A percentile compares a stretch with the other conserved stretches of the same genome.
These are phyloP conservation scores for Athripsodes cinereus DNA, from an alignment of 2,888 invertebrate species.

Conservation along the genomic window DNA sequence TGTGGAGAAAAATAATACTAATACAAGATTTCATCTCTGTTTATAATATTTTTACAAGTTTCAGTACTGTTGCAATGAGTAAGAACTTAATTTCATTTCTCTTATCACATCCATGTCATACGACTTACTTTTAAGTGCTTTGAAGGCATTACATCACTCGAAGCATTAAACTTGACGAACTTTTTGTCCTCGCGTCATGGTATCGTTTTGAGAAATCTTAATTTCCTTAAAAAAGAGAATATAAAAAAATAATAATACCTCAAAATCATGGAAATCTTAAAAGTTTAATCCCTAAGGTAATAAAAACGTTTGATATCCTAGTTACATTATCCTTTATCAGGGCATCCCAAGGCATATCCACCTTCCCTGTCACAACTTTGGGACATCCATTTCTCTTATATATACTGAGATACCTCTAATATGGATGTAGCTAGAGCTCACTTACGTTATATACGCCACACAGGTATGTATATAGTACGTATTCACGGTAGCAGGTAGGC, in stretches of 20 bases:
- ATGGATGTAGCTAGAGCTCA: background rate
- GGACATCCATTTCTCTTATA: constrained; percentile 17
- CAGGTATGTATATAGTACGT: no score
- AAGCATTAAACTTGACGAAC: background rate
- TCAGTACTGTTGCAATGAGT: background rate
- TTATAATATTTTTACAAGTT: background rate
- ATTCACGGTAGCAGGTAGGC: background rate
- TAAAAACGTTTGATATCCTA: constrained; percentile 7
- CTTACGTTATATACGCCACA: background rate
- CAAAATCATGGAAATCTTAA: background rate
- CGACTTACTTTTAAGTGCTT: background rate
- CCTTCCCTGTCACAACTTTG: constrained; percentile 10
- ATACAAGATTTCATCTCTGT: no score
- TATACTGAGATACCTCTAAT: background rate
- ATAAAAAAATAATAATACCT: background rate
- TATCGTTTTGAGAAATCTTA: background rate
- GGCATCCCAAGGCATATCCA: background rate
- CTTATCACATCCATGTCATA: background rate
- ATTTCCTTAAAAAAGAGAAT: background rate
- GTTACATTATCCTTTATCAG: constrained; percentile 14
- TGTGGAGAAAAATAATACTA: no score
- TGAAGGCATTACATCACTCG: background rate
- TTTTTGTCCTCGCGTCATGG: background rate
- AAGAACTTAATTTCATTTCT: background rate
- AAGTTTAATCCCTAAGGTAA: constrained; percentile 6